These are phyloP conservation scores for Cheirogaleus major DNA, from an alignment of 2,797 vertebrate species.

Conservation along the genomic window DNA sequence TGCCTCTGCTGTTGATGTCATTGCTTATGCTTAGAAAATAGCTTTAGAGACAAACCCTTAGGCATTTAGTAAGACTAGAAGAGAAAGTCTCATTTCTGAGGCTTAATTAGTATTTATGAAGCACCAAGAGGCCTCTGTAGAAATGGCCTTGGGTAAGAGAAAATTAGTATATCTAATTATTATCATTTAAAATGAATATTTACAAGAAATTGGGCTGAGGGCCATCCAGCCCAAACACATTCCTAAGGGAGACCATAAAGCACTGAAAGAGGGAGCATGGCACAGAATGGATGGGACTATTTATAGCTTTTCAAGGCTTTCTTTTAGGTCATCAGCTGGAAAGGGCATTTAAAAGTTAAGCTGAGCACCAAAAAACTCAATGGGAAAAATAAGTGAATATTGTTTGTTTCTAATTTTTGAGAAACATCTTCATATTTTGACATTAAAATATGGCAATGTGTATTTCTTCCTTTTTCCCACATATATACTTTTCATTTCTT, in stretches of 20 bases:
- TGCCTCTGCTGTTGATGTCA: not conserved
- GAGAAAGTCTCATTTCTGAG: constrained; percentile 58
- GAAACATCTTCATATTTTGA: not conserved
- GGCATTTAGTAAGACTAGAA: constrained; percentile 8
- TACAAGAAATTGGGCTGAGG: constrained; percentile 66
- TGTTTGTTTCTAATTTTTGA: not conserved
- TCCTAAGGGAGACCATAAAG: constrained; percentile 3
- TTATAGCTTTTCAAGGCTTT: constrained; percentile 25
- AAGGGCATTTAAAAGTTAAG: constrained; percentile 63
- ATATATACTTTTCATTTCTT: not conserved
- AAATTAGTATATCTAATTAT: constrained; percentile 76
- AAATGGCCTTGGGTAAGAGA: constrained; percentile 45
- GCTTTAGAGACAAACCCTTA: constrained; percentile 5
- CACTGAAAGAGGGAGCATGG: not conserved
- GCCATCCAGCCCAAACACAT: constrained; percentile 57
- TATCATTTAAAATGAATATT: constrained; percentile 74
- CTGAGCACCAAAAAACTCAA: not conserved
- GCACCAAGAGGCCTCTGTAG: constrained; percentile 38
- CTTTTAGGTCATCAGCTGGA: not conserved
- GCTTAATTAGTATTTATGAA: constrained; percentile 67
- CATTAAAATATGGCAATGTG: not conserved
- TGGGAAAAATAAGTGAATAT: not conserved
- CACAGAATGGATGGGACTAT: not conserved
- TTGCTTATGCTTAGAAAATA: not conserved
- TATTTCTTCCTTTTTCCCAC: not conserved